Evolutionary conservation across 92 coral and sea anemone species (phyloP), one percentile per base, ranked within the genome.

Genomic region (Parazoanthus swiftii): DNA sequence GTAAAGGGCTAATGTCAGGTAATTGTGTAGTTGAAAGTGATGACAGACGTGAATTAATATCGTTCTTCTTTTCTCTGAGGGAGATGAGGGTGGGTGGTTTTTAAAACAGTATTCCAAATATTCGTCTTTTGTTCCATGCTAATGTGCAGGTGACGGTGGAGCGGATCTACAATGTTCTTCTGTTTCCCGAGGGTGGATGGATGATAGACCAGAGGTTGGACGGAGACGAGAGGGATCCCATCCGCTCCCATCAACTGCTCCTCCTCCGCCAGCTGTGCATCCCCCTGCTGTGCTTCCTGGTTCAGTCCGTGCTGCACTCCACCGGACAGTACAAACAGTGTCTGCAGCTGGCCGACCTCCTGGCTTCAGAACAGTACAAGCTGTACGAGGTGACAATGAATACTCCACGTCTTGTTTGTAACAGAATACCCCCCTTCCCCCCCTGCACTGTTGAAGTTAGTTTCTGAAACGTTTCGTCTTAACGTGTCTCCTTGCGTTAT

Each of bases 161-260:
- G 85, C 92, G 98, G 56, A 89, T 97, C 48, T 92, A 97, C 92
- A 97, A 95, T 72, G 99, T 97, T 76, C 95, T 97, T 79, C 81
- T 97, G 74, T 97, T 97, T 74, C 98, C 98, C 76, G 98, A 94
- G 79, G 98, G 98, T 44, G 99, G 99, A 8, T 97, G 99, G 99
- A 97, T 97, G 98, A 90, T 97, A 4, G 99, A 97, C 82, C 95
- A 95, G 63, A 80, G 92, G 86, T 9, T 76, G 39, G 75, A 81
- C 35, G 86, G 56, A 8, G 95, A 91, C 33, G 88, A 86, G 3
- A 26, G 75, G 10, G 98, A 95, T 79, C 80, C 93, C 26, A 91
- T 77, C 71, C 98, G 98, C 77, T 4, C 85, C 50, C 98, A 93
- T 63, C 99, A 97, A 85, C 87, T 97, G 16, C 90, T 88, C n/a